phyloP scores from a whole-genome alignment of 2,113 vertebrate species.

The Xiphias gladius region DNA sequence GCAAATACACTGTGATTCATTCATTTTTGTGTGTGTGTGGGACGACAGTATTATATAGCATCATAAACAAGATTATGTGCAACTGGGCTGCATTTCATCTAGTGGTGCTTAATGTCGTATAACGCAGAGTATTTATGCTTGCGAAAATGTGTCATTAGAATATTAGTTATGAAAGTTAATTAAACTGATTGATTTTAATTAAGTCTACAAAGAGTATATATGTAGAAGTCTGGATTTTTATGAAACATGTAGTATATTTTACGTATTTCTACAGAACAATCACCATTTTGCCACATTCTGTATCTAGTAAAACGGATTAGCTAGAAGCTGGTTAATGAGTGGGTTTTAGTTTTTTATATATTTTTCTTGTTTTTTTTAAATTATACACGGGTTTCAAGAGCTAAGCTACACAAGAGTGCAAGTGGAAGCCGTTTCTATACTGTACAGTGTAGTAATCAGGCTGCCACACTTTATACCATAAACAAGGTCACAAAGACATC shows the following conservation, averaged over 20 bases:
- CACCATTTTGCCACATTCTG: conserved; percentile 56
- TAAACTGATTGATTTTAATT: conserved; percentile 57
- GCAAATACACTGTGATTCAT: conserved; percentile 87
- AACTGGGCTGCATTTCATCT: conserved; percentile 62
- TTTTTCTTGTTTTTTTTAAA: conserved; percentile 40
- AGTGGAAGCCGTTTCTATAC: conserved; percentile 23
- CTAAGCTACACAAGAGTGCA: conserved; percentile 41
- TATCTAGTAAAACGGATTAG: conserved; percentile 35
- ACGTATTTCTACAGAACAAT: conserved; percentile 58
- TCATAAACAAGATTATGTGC: conserved; percentile 48
- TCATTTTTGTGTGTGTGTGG: conserved; percentile 38
- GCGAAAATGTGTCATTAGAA: conserved; percentile 56
- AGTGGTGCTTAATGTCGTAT: conserved; percentile 66
- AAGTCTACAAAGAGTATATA: conserved; percentile 48
- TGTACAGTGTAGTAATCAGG: conserved; percentile 41
- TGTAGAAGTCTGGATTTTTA: conserved; percentile 59
- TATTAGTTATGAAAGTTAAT: conserved; percentile 43
- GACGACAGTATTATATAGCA: conserved; percentile 34
- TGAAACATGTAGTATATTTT: conserved; percentile 64
- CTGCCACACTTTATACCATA: conserved; percentile 40
- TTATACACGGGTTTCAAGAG: conserved; percentile 61
- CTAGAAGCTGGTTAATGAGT: conserved; percentile 21
- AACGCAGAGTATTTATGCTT: conserved; percentile 64
- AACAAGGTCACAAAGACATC: conserved; percentile 49
- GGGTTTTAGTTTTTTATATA: conserved; percentile 42